Evolutionary conservation across 2,797 vertebrate genomes (phyloP).

Genomic region (Monodelphis domestica): DNA sequence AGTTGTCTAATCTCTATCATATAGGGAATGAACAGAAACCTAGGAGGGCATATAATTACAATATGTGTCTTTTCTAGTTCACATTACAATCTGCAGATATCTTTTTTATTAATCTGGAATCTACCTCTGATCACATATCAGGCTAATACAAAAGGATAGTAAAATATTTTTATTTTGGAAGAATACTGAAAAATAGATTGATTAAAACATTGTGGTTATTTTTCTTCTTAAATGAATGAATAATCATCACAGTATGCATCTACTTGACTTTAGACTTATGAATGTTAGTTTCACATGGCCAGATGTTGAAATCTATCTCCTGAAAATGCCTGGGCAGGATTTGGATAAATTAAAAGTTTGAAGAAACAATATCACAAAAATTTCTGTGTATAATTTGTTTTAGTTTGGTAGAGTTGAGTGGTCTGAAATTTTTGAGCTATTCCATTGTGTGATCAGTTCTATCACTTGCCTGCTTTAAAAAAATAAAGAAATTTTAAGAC

Average conservation of each 20-base stretch:
- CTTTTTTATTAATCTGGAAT: constrained; percentile 39
- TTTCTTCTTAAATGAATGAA: constrained; percentile 48
- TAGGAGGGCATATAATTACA: constrained; percentile 30
- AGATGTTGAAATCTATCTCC: constrained; percentile 1
- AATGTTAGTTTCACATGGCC: constrained; percentile 44
- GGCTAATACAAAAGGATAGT: background rate
- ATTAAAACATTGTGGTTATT: constrained; percentile 41
- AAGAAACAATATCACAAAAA: background rate
- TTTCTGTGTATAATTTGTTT: constrained; percentile 16
- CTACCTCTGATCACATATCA: constrained; percentile 54
- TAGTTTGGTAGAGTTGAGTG: constrained; percentile 2
- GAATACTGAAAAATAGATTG: constrained; percentile 16
- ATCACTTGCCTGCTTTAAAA: constrained; percentile 41
- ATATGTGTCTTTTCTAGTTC: constrained; percentile 46
- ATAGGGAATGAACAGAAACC: background rate
- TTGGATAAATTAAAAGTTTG: background rate
- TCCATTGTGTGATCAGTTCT: constrained; percentile 45
- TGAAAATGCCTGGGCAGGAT: constrained; percentile 2
- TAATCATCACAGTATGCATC: constrained; percentile 31
- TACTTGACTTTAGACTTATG: constrained; percentile 29
- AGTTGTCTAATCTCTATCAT: background rate
- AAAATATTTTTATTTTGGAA: constrained; percentile 24
- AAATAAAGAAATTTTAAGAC: constrained; percentile 32
- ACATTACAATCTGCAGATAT: background rate
- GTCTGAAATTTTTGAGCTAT: constrained; percentile 1